Conservation (phyloP, 2,888 invertebrate genomes). For the Acanthosoma haemorrhoidale region DNA sequence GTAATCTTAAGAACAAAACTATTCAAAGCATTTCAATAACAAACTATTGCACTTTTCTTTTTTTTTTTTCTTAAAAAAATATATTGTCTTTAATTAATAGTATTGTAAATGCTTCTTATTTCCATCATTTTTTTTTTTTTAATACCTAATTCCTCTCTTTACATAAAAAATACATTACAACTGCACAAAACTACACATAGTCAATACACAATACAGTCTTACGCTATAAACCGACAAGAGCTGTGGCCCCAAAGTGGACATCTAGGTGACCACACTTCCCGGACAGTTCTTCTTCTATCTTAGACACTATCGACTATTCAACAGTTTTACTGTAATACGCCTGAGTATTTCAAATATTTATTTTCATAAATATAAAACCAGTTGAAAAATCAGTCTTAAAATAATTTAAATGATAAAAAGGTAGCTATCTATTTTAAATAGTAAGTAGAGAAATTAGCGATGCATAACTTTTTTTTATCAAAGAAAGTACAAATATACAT, state of each 20-base stretch:
- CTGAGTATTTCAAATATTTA: neutral
- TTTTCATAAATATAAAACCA: neutral
- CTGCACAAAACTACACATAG: neutral
- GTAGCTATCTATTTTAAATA: too few relatives aligned
- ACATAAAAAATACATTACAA: neutral
- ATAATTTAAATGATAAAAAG: neutral
- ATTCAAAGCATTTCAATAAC: neutral
- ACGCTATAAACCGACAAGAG: neutral
- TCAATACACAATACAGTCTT: neutral
- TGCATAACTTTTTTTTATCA: too few relatives aligned
- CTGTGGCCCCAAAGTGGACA: neutral
- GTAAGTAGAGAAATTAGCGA: too few relatives aligned
- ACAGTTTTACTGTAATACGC: neutral
- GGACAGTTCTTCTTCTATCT: neutral
- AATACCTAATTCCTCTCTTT: too few relatives aligned
- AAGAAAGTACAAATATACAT: too few relatives aligned
- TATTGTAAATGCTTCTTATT: conserved; percentile 4
- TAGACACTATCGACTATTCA: neutral
- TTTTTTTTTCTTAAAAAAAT: conserved; percentile 7
- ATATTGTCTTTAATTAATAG: neutral
- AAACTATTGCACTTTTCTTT: conserved; percentile 4
- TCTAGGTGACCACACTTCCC: neutral
- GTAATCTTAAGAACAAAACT: too few relatives aligned
- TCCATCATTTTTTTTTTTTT: neutral
- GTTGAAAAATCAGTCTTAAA: neutral